Conservation (phyloP, 2,797 vertebrate genomes). For the Hippopotamyrus pictus region DNA sequence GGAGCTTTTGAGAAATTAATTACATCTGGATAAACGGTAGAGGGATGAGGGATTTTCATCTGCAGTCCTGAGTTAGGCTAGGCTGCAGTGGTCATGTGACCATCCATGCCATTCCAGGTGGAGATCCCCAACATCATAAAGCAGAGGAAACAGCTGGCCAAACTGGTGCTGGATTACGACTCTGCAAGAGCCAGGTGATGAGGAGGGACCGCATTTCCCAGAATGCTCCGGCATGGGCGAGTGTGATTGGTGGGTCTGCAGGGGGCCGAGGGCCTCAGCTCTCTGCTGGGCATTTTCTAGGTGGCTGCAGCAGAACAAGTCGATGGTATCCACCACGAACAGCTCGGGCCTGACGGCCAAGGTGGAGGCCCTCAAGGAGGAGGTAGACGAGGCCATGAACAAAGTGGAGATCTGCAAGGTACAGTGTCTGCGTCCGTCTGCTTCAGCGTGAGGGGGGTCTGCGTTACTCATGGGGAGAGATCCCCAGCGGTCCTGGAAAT, state of each 20-base stretch:
- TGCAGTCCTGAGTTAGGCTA: background rate
- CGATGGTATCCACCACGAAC: slow-evolving; percentile 61
- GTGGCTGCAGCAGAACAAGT: slow-evolving; percentile 80
- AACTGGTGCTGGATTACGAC: slow-evolving; percentile 89
- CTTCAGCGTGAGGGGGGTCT: background rate
- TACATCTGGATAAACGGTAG: background rate
- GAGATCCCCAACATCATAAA: slow-evolving; percentile 95
- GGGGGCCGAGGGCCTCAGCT: background rate
- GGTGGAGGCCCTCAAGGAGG: slow-evolving; percentile 87
- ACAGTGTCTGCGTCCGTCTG: background rate
- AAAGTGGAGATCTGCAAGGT: slow-evolving; percentile 99
- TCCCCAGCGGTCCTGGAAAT: background rate
- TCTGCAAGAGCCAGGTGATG: slow-evolving; percentile 81
- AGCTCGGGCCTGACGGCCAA: slow-evolving; percentile 85
- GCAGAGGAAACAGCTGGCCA: slow-evolving; percentile 89
- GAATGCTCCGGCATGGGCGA: background rate
- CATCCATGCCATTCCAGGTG: slow-evolving; percentile 53
- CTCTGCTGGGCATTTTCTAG: slow-evolving; percentile 48
- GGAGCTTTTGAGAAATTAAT: background rate
- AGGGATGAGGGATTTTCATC: background rate
- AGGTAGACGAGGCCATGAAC: slow-evolving; percentile 95
- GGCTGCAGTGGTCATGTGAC: background rate
- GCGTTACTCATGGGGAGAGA: background rate
- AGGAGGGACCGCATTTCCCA: background rate
- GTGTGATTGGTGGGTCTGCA: background rate